Conservation (phyloP, 1,140 invertebrate species). For the Cotesia typhae region DNA sequence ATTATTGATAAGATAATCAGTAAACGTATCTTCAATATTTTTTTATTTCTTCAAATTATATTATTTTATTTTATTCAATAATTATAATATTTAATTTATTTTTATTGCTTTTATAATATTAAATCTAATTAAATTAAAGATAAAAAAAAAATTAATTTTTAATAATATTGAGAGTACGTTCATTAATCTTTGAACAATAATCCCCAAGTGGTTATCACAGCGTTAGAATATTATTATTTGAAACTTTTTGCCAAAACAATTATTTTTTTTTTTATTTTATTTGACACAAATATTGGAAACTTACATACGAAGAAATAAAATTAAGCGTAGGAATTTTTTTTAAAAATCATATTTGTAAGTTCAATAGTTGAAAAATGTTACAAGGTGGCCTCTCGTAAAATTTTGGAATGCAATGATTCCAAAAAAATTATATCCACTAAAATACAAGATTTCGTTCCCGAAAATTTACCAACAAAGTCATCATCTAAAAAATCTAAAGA, state of each 20-base stretch:
- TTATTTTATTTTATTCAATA: no score
- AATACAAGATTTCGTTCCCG: conserved; percentile 36
- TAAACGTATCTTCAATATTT: no score
- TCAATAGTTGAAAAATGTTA: conserved; percentile 27
- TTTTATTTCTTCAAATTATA: no score
- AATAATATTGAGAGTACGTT: neutral
- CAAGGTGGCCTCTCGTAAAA: conserved; percentile 36
- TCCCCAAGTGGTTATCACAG: neutral
- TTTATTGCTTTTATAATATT: no score
- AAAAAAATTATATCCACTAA: conserved; percentile 43
- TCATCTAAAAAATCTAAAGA: conserved; percentile 53
- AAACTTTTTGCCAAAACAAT: no score
- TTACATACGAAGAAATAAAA: no score
- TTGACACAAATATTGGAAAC: no score
- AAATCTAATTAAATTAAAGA: neutral
- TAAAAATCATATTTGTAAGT: conserved; percentile 29
- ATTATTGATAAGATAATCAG: no score
- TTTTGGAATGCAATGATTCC: conserved; percentile 33
- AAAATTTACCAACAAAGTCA: conserved; percentile 36
- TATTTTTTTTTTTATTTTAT: no score
- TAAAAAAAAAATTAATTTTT: neutral
- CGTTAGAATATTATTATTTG: no score
- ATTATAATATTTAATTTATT: no score
- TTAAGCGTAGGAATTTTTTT: neutral
- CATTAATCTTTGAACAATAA: neutral